Evolutionary conservation across 2,113 vertebrate species (phyloP), one percentile per base, ranked within the genome.

Genomic region (Brachyhypopomus occidentalis): DNA sequence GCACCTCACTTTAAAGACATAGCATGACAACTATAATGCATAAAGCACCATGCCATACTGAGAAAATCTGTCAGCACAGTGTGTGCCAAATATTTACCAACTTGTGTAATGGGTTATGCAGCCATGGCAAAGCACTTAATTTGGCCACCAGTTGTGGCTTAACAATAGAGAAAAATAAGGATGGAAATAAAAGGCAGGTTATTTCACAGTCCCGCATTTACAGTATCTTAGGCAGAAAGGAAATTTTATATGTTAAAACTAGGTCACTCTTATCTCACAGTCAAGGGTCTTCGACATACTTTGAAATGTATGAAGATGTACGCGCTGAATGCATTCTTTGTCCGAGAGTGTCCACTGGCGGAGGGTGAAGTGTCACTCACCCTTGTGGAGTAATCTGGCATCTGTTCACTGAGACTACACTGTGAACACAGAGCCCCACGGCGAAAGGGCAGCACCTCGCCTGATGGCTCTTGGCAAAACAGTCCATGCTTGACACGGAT

Each of bases 401-500:
- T 72, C 85, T 72, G 86, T 86, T 88, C 87, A 85, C 84, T 74
- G 55, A 60, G 64, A 41, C 70, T 87, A 79, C 76, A 86, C 81
- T 84, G 83, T 78, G 62, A 81, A 84, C 87, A 90, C 77, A 87
- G 89, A 85, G 67, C 78, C 79, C 71, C 56, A 59, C 75, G 79
- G 69, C 41, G 70, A 74, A 70, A 80, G 89, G 90, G 87, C 89
- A 92, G 82, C 30, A 73, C 59, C 85, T 86, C 59, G 60, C 82
- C 86, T 88, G 87, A 89, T 85, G 84, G 83, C 66, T 82, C 85
- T 86, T 87, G 87, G 76, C 56, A 20, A 86, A 72, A 87, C 82
- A 84, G 78, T 59, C 56, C 77, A 86, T 84, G 82, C 55, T 72
- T 77, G 88, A 89, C 87, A 88, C 86, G 75, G 78, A 60, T 72